Percentiles rank a stretch among this genome's conserved stretches.
Evolutionary conservation across 2,888 invertebrate species (phyloP).

Genomic region (Acleris laterana): DNA sequence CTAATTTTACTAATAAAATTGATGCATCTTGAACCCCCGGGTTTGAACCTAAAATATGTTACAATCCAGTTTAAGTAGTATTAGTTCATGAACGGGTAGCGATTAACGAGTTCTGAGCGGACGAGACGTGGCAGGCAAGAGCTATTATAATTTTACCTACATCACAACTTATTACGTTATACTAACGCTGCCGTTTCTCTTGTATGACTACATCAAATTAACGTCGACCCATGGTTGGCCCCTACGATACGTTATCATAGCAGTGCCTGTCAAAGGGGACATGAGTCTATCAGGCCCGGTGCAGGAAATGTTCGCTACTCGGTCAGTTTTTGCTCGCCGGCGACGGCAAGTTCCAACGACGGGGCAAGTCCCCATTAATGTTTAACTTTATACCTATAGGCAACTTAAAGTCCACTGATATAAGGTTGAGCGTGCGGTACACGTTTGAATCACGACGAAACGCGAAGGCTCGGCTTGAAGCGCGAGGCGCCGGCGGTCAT

Average conservation of each 20-base stretch:
- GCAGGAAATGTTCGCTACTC: constrained; percentile 47
- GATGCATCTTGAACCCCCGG: too few species aligned
- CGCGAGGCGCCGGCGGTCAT: constrained; percentile 71
- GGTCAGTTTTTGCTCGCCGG: constrained; percentile 52
- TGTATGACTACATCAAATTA: constrained; percentile 6
- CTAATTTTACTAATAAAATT: too few species aligned
- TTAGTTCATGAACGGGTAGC: too few species aligned
- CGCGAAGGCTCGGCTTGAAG: constrained; percentile 61
- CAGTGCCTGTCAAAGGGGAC: constrained; percentile 12
- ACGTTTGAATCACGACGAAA: constrained; percentile 69
- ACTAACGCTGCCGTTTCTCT: constrained; percentile 7
- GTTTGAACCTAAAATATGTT: too few species aligned
- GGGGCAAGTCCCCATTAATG: background rate
- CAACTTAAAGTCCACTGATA: too few species aligned
- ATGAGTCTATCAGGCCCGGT: constrained; percentile 49
- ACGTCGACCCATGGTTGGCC: constrained; percentile 10
- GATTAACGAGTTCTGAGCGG: too few species aligned
- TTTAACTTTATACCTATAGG: constrained; percentile 15
- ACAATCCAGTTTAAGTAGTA: too few species aligned
- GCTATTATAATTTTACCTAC: too few species aligned
- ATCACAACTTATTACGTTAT: too few species aligned
- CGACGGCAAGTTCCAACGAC: constrained; percentile 29
- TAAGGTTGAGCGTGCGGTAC: constrained; percentile 34
- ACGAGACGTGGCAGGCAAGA: too few species aligned
- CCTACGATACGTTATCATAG: background rate